phyloP scores from a whole-genome alignment of 2,888 invertebrate genomes.

The Cheiracanthium punctorium region DNA sequence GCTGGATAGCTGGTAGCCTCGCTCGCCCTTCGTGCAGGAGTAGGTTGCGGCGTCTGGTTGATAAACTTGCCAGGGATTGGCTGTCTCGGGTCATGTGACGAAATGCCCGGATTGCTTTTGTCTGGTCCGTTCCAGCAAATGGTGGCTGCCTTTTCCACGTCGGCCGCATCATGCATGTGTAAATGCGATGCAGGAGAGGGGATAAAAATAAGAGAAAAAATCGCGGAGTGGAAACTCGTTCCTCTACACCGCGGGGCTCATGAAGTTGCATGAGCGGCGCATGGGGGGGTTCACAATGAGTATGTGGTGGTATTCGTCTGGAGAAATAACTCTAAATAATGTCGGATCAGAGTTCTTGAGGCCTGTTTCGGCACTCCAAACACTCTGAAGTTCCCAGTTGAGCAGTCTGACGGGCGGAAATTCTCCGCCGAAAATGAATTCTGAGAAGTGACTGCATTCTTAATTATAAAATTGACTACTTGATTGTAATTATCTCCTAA shows the following conservation, averaged over 20 bases:
- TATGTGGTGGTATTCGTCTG: not conserved
- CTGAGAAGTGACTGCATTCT: too few relatives aligned
- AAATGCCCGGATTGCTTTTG: constrained; percentile 70
- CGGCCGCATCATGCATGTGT: constrained; percentile 11
- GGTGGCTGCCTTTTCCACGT: constrained; percentile 38
- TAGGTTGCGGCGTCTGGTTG: constrained; percentile 64
- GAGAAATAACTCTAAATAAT: not conserved
- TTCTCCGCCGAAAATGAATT: too few relatives aligned
- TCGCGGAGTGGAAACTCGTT: not conserved
- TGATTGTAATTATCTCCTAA: too few relatives aligned
- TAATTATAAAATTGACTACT: too few relatives aligned
- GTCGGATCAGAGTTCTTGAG: too few relatives aligned
- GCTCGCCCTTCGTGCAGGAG: constrained; percentile 58
- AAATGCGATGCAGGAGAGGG: constrained; percentile 27
- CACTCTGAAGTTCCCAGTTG: too few relatives aligned
- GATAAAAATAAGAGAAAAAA: not conserved
- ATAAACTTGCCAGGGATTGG: constrained; percentile 34
- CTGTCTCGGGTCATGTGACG: constrained; percentile 35
- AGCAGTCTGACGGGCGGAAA: too few relatives aligned
- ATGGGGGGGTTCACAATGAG: not conserved
- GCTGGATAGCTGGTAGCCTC: constrained; percentile 52
- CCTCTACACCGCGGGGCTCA: constrained; percentile 19
- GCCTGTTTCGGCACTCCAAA: not conserved
- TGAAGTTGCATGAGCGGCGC: not conserved
- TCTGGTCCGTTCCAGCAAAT: constrained; percentile 69